Conservation (phyloP, 2,113 vertebrate species). For the Myxocyprinus asiaticus region DNA sequence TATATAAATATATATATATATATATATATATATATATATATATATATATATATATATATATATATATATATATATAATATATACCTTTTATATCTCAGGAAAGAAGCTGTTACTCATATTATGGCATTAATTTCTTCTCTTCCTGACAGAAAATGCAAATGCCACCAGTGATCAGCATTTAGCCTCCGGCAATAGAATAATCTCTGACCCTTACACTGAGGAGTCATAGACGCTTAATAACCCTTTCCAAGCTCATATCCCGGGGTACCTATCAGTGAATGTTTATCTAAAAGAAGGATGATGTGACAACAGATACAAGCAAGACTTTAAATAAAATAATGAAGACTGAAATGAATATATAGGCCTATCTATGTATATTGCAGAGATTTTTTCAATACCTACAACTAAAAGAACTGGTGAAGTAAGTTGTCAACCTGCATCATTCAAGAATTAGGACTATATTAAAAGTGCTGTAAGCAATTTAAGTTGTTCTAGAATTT, state of each 20-base stretch:
- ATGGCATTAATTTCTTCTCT: not conserved
- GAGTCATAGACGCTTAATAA: constrained; percentile 17
- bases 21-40: too few species aligned
- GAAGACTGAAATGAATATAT: not conserved
- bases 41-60: too few species aligned
- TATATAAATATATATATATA: too few species aligned
- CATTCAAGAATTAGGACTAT: not conserved
- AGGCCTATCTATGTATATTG: not conserved
- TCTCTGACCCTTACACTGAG: constrained; percentile 65
- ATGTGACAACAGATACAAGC: not conserved
- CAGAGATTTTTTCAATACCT: not conserved
- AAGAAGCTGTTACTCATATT: too few species aligned
- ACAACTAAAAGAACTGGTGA: not conserved
- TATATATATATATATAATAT: too few species aligned
- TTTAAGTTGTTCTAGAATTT: too few species aligned
- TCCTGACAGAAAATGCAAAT: constrained; percentile 62
- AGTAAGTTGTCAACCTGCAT: not conserved
- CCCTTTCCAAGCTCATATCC: constrained; percentile 4
- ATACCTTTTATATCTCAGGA: too few species aligned
- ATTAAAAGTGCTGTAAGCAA: not conserved
- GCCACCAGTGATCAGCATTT: constrained; percentile 14
- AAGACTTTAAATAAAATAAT: not conserved
- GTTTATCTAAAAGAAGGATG: too few species aligned
- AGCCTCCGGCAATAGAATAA: constrained; percentile 63
- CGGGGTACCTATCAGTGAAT: constrained; percentile 17